Evolutionary conservation across 2,113 vertebrate species (phyloP).

Genomic region (Lophius piscatorius): DNA sequence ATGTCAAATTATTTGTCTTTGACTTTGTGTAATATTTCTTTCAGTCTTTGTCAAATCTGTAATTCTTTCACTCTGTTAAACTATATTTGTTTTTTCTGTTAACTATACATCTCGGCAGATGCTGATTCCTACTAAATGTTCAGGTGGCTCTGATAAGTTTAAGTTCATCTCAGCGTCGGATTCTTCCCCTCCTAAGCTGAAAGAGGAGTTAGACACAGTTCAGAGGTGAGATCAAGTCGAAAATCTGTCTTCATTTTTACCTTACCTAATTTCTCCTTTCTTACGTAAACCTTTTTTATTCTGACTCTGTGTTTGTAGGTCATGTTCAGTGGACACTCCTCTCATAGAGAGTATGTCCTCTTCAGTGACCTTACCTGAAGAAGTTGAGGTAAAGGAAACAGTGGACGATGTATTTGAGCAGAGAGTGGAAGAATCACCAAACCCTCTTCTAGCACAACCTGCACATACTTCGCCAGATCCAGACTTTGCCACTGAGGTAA

Average conservation of each 20-base stretch:
- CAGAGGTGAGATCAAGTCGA: constrained; percentile 51
- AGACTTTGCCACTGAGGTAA: constrained; percentile 85
- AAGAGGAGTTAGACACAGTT: constrained; percentile 37
- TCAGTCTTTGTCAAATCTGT: too few relatives aligned
- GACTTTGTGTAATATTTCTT: too few relatives aligned
- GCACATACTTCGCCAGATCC: constrained; percentile 78
- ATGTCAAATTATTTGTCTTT: not conserved
- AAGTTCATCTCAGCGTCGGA: constrained; percentile 25
- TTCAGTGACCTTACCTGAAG: constrained; percentile 30
- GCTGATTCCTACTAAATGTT: constrained; percentile 71
- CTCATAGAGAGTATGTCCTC: constrained; percentile 57
- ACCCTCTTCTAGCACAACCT: constrained; percentile 61
- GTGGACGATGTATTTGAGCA: constrained; percentile 35
- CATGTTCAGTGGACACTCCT: constrained; percentile 62
- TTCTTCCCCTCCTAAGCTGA: constrained; percentile 16
- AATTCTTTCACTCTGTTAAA: too few relatives aligned
- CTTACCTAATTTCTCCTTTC: not conserved
- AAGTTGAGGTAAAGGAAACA: constrained; percentile 19
- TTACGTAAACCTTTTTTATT: not conserved
- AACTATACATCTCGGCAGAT: constrained; percentile 44
- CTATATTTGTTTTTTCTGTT: too few relatives aligned
- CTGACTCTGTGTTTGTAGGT: constrained; percentile 28
- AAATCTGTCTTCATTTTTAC: not conserved
- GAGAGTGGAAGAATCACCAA: constrained; percentile 72
- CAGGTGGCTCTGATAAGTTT: constrained; percentile 14